Conservation (phyloP, 2,113 vertebrate genomes). For the Tragelaphus strepsiceros region DNA sequence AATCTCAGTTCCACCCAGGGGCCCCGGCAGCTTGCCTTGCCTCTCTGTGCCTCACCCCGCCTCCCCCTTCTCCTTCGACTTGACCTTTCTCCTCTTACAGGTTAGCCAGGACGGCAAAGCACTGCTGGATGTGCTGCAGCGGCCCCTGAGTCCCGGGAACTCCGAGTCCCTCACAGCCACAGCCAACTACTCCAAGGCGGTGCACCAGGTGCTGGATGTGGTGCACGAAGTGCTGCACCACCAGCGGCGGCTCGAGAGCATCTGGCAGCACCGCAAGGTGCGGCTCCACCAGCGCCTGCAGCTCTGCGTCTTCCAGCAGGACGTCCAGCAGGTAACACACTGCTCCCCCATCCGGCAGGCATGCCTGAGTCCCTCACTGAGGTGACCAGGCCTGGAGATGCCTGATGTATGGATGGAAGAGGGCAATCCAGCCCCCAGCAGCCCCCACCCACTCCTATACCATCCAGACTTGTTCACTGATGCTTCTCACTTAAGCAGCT, state of each 20-base stretch:
- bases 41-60: not conserved
- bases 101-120: constrained; percentile 99
- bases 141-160: constrained; percentile 94
- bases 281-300: constrained; percentile 97
- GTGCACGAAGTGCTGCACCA: constrained; percentile 97
- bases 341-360: fast-evolving
- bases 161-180: constrained; percentile 96
- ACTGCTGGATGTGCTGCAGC: constrained; percentile 94
- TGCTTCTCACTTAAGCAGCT: not conserved
- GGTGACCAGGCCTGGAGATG: not conserved
- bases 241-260: constrained; percentile 94
- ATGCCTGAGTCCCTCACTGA: not conserved
- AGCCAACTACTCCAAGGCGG: constrained; percentile 98
- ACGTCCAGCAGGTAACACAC: constrained; percentile 93
- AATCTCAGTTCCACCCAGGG: not conserved
- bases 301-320: constrained; percentile 98
- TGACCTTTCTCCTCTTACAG: constrained; percentile 75
- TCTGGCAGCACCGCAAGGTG: constrained; percentile 98
- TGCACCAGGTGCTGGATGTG: constrained; percentile 96
- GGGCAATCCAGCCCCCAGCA: not conserved
- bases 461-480: not conserved
- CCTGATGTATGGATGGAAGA: not conserved
- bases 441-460: fast-evolving
- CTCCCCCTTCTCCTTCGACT: not conserved
- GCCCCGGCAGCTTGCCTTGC: not conserved